phyloP scores from a whole-genome alignment of 1,140 invertebrate species.

The Halyomorpha halys region DNA sequence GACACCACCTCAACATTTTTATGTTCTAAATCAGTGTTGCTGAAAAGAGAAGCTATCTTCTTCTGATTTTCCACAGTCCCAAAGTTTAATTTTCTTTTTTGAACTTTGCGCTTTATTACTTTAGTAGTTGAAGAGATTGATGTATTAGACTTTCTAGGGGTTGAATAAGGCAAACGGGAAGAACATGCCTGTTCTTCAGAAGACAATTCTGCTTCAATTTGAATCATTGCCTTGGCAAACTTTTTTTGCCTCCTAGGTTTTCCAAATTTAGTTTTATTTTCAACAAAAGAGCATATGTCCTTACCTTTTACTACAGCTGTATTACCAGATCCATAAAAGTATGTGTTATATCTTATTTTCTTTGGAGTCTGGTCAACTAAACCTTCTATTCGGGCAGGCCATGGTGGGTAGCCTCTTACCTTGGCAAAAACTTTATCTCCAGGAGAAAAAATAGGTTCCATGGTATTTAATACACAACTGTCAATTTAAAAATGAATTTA shows the following conservation, averaged over 20 bases:
- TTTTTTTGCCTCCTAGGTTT: conserved; percentile 49
- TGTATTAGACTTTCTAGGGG: neutral
- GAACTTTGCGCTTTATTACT: conserved; percentile 10
- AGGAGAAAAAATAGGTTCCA: conserved; percentile 25
- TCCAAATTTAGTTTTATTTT: conserved; percentile 51
- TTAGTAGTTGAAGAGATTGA: conserved; percentile 11
- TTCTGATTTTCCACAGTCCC: neutral
- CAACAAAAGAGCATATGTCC: conserved; percentile 42
- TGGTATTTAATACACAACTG: neutral
- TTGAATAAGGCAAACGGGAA: too few species aligned
- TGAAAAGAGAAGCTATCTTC: neutral
- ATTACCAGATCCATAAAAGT: conserved; percentile 91
- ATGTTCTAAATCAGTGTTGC: conserved; percentile 7
- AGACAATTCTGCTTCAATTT: conserved; percentile 43
- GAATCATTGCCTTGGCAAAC: conserved; percentile 56
- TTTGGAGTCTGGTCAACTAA: conserved; percentile 56
- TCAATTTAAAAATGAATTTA: neutral
- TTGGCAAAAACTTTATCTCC: conserved; percentile 91
- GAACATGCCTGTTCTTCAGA: conserved; percentile 25
- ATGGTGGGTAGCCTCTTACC: conserved; percentile 89
- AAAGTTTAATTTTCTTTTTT: conserved; percentile 12
- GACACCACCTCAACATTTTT: conserved; percentile 46
- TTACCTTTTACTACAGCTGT: conserved; percentile 50
- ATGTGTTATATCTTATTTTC: conserved; percentile 74
- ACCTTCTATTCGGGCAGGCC: conserved; percentile 78